Conservation (phyloP, 2,113 vertebrate genomes). For the Hemichromis elongatus region DNA sequence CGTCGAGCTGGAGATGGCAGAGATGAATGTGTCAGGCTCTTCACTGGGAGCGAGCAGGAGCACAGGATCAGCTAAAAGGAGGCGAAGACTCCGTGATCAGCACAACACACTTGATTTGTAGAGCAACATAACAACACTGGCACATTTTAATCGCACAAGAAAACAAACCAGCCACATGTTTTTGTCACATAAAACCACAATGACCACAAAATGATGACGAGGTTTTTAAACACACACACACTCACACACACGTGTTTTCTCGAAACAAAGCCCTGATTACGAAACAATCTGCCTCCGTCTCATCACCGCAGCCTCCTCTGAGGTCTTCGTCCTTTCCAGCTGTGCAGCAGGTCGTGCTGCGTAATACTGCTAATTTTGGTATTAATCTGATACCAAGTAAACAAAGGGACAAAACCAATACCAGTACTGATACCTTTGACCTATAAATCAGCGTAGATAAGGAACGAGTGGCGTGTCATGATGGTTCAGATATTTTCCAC, state of each 20-base stretch:
- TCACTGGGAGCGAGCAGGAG: not conserved
- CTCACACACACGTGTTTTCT: not conserved
- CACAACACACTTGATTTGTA: not conserved
- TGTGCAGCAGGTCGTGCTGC: not conserved
- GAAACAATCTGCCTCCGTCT: not conserved
- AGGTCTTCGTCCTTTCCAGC: not conserved
- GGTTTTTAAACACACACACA: not conserved
- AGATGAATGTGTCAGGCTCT: not conserved
- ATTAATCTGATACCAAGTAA: not conserved
- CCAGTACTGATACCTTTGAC: not conserved
- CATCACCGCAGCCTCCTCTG: not conserved
- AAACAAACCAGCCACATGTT: not conserved
- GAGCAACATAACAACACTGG: not conserved
- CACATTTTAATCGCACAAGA: not conserved
- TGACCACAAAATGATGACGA: not conserved
- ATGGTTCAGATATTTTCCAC: not conserved
- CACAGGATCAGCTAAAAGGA: not conserved
- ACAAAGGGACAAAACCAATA: not conserved
- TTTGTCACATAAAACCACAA: rapidly evolving
- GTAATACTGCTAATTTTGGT: too few relatives aligned
- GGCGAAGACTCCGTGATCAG: not conserved
- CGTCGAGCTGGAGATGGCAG: not conserved
- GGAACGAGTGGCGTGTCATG: rapidly evolving
- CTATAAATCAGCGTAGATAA: rapidly evolving
- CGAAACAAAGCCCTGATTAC: not conserved